Percentiles rank a stretch among this genome's conserved stretches.
Evolutionary conservation across 1,140 invertebrate species (phyloP).

Genomic region (Platyscapa corneri): DNA sequence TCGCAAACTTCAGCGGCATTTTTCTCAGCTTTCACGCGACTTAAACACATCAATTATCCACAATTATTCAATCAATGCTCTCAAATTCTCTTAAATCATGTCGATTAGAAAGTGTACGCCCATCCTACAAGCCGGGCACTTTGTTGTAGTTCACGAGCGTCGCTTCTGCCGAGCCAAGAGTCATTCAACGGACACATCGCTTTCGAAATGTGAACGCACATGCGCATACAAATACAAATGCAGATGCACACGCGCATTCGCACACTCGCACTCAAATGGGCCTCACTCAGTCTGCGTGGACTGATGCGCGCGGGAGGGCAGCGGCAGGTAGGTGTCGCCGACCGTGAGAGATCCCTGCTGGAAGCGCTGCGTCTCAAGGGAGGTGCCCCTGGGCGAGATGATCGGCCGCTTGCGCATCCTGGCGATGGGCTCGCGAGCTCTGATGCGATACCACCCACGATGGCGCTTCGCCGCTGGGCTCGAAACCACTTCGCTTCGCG

Average conservation of each 20-base stretch:
- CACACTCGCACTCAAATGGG: not conserved
- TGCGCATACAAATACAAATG: not conserved
- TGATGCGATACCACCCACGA: constrained; percentile 63
- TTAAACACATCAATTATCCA: not conserved
- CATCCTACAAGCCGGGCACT: not conserved
- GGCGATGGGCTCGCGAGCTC: constrained; percentile 61
- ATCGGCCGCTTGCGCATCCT: constrained; percentile 54
- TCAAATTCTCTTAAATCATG: not conserved
- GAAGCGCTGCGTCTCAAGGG: constrained; percentile 61
- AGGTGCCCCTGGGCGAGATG: constrained; percentile 52
- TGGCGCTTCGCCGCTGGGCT: constrained; percentile 62
- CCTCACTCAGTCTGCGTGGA: constrained; percentile 56
- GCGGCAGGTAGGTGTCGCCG: constrained; percentile 57
- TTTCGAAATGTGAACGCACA: not conserved
- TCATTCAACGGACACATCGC: not conserved
- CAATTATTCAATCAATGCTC: constrained; percentile 2
- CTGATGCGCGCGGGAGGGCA: constrained; percentile 61
- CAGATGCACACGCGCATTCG: not conserved
- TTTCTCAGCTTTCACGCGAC: not conserved
- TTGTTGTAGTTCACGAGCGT: not conserved
- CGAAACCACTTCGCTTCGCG: not conserved
- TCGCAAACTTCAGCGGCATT: not conserved
- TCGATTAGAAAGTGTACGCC: not conserved
- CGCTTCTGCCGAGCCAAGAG: not conserved
- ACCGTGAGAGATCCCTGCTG: constrained; percentile 61